Evolutionary conservation across 1,140 invertebrate species (phyloP), one percentile per base, ranked within the genome.

Genomic region (Eumaeus atala): DNA sequence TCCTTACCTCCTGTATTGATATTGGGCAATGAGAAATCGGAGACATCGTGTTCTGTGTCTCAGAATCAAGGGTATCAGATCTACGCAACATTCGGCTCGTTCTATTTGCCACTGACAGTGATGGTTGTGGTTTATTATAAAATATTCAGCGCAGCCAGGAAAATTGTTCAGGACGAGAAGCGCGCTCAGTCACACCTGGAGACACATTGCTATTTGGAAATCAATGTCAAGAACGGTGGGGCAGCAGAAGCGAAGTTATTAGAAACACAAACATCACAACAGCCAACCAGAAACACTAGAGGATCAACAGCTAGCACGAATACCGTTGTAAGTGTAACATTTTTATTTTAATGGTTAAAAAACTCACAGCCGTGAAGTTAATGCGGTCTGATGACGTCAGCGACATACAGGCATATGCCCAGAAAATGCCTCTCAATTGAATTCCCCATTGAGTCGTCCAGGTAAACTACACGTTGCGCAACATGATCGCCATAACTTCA

Each of bases 51-150:
- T 80, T 89, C 91, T 18, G 95, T 97, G 18, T 96, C 94, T 58
- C 95, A 96, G 77, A 94, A 95, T 77, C 94, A 94, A 77, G 94
- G 91, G 61, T 97, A 95, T 84, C 95, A 96, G 86, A 93, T 97
- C 49, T 97, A 97, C 81, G 96, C 95, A 18, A 97, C 95, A 0
- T 87, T 96, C 56, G 94, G 94, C 37, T 96, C 95, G 44, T 97
- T 97, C 87, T 97, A 97, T 86, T 92, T 97, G 64, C 96, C 96
- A 0, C 84, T 97, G 18, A 90, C 93, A 51, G 94, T 97, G 42
- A 97, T 97, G 95, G 92, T 97, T 17, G 91, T 95, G 57, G 94
- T 97, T 1, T 97, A 97, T 75, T 95, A 95, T 74, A 96, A 96
- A 86, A 97, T 97, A 83, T 95, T 97, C 77, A 89, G 92, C 44